phyloP scores from a whole-genome alignment of 2,888 invertebrate species.

The Patella depressa region DNA sequence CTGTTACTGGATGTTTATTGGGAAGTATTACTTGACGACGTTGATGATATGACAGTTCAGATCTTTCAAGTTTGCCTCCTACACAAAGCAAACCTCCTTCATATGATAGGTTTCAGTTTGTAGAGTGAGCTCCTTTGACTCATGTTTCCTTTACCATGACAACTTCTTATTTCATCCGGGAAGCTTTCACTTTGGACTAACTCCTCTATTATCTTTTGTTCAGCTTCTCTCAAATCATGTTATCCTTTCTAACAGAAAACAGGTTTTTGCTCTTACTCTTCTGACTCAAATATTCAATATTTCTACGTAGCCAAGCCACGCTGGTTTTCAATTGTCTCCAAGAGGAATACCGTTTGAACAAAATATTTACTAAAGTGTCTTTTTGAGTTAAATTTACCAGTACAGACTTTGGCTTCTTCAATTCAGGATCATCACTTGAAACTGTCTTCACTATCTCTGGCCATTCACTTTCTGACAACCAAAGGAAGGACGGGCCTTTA shows the following conservation, averaged over 20 bases:
- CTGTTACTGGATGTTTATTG: slow-evolving; percentile 3
- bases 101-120: not conserved
- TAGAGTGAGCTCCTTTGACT: not conserved
- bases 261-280: not conserved
- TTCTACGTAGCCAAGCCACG: not conserved
- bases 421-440: not conserved
- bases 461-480: slow-evolving; percentile 15
- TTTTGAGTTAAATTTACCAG: not conserved
- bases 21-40: slow-evolving; percentile 13
- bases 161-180: too few relatives aligned
- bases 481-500: slow-evolving; percentile 23
- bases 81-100: not conserved
- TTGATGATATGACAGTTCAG: too few relatives aligned
- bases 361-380: not conserved
- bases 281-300: not conserved
- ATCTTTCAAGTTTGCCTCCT: not conserved
- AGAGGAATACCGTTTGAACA: slow-evolving; percentile 3
- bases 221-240: not conserved
- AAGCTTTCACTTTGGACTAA: too few relatives aligned
- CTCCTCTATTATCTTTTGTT: too few relatives aligned
- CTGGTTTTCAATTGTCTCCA: not conserved
- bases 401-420: not conserved
- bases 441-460: slow-evolving; percentile 5
- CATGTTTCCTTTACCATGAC: too few relatives aligned
- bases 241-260: not conserved